Conservation (phyloP, 2,888 invertebrate genomes). For the Sphinx pinastri region DNA sequence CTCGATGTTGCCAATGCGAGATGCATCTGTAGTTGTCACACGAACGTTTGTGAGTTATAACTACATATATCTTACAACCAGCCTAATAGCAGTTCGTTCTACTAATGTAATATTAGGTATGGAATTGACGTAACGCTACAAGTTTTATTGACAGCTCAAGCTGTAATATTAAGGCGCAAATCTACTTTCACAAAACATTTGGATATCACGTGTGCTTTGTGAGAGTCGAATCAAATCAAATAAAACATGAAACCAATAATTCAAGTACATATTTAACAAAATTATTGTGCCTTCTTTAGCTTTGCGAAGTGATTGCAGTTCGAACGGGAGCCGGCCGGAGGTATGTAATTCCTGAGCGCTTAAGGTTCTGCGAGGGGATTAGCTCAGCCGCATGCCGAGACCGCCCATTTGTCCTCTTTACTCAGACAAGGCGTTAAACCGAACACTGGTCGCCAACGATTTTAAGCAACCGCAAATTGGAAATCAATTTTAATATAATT, state of each 20-base stretch:
- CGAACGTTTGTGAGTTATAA: conserved; percentile 25
- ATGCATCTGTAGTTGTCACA: conserved; percentile 8
- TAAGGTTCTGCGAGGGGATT: conserved; percentile 65
- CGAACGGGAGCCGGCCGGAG: conserved; percentile 32
- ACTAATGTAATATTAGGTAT: not conserved
- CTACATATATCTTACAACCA: not conserved
- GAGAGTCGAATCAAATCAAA: not conserved
- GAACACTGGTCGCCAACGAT: conserved; percentile 53
- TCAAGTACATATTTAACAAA: conserved; percentile 3
- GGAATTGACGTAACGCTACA: not conserved
- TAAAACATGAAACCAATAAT: not conserved
- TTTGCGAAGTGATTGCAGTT: not conserved
- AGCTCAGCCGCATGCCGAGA: conserved; percentile 59
- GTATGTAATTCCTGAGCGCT: conserved; percentile 55
- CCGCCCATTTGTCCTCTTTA: conserved; percentile 71
- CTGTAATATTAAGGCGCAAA: conserved; percentile 46
- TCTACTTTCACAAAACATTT: conserved; percentile 52
- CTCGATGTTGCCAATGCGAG: conserved; percentile 51
- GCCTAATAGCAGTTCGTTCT: not conserved
- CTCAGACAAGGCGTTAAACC: conserved; percentile 72
- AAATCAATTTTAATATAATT: conserved; percentile 38
- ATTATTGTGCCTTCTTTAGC: not conserved
- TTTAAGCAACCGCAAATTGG: conserved; percentile 62
- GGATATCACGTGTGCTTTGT: conserved; percentile 62
- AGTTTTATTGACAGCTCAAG: not conserved